Conservation (phyloP, 2,888 invertebrate species). For the Pandemis corylana region DNA sequence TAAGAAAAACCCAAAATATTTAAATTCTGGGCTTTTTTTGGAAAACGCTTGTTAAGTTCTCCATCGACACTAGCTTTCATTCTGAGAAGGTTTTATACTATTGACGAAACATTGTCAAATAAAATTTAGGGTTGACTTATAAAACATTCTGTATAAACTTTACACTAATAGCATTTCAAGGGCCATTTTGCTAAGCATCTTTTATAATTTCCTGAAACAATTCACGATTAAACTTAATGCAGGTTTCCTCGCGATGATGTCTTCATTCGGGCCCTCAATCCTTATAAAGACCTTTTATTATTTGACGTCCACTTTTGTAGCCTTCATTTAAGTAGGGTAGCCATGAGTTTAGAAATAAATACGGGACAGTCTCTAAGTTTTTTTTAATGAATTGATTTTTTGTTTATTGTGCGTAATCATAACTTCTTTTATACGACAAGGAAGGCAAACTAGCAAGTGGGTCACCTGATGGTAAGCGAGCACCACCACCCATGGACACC, state of each 20-base stretch:
- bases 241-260: conserved; percentile 23
- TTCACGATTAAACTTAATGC: conserved; percentile 8
- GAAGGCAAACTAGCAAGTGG: no score
- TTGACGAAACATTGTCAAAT: no score
- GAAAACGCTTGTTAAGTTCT: no score
- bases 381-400: background rate
- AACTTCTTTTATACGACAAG: no score
- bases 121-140: no score
- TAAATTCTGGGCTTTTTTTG: no score
- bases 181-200: background rate
- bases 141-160: background rate
- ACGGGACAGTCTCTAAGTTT: background rate
- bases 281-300: conserved; percentile 25
- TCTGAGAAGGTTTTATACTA: no score
- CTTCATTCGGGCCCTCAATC: conserved; percentile 11
- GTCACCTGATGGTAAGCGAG: no score
- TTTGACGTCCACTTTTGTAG: conserved; percentile 22
- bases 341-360: background rate
- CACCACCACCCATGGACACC: no score
- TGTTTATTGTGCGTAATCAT: no score
- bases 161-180: background rate
- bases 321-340: conserved; percentile 12
- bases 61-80: no score
- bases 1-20: no score
- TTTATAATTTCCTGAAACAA: background rate